Evolutionary conservation across 2,888 invertebrate genomes (phyloP), one percentile per base, ranked within the genome.

Genomic region (Lampropteryx suffumata): DNA sequence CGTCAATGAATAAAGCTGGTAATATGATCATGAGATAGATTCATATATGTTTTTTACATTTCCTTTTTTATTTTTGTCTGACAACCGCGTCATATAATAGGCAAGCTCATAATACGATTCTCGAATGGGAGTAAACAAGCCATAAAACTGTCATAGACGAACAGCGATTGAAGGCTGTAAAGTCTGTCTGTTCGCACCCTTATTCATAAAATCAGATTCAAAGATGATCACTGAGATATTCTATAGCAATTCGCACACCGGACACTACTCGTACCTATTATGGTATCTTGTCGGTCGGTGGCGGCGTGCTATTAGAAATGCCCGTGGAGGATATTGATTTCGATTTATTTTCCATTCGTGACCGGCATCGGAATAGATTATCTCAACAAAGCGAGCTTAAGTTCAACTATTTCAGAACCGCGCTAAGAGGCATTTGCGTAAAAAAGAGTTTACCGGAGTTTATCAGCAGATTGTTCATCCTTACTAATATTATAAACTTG

Each of bases 271-370:
- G 46, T 28, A 30, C 24, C 37, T 37, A 12, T 9, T 11, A 45
- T 12, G 37, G 49, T 36, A 34, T 53, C 55, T 53, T 52, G 46
- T 34, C 27, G 36, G 62, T 62, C 71, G 57, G 66, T 67, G 71
- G 73, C 75, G 72, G 73, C 70, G 64, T 64, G 68, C 75, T 79
- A 81, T 84, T 85, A 84, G 81, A 82, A 80, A 77, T 77, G 68
- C 68, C 71, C 65, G 65, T 62, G 67, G 70, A 72, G 70, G 69
- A 81, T 84, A 86, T 84, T 84, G 85, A 85, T 84, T 82, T 74
- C 80, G 80, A 84, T 86, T 84, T 84, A 84, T 85, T 85, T 81
- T 78, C 76, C 71, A 72, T 79, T 82, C 79, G 80, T 84, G 80
- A 82, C 82, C 68, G 59, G 77, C 74, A 73, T 74, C 66, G 64